These are phyloP conservation scores for Rattus rattus DNA, from an alignment of 2,113 vertebrate species.

Conservation along the genomic window DNA sequence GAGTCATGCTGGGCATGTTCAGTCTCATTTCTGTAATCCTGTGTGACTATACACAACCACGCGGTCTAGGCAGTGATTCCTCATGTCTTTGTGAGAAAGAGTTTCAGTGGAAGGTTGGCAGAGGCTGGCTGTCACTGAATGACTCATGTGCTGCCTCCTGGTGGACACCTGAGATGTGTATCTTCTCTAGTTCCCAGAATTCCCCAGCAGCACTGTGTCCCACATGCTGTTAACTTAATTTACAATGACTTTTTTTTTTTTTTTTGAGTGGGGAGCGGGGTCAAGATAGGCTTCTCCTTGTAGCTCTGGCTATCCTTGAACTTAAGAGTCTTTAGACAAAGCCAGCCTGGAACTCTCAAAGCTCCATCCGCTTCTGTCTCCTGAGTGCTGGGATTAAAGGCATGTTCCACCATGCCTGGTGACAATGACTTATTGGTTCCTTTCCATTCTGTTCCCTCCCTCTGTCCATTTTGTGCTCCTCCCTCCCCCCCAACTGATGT, in stretches of 20 bases:
- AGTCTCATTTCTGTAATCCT: background rate
- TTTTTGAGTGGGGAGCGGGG: fast-evolving
- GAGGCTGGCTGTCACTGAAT: background rate
- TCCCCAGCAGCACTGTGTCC: background rate
- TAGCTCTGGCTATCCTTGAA: background rate
- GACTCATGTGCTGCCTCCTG: background rate
- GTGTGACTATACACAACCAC: background rate
- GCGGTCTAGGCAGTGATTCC: background rate
- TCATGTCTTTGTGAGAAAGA: background rate
- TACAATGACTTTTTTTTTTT: no score
- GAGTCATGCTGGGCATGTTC: background rate
- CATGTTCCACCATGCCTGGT: no score
- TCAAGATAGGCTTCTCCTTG: background rate
- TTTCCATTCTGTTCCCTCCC: background rate
- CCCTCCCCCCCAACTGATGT: background rate
- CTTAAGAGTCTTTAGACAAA: background rate
- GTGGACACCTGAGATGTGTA: background rate
- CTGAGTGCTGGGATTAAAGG: background rate
- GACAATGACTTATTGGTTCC: background rate
- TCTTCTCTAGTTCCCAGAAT: background rate
- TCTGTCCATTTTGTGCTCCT: background rate
- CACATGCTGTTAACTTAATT: background rate
- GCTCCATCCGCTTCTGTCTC: background rate
- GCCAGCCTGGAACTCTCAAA: background rate
- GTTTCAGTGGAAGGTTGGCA: background rate